A percentile compares a stretch with the other conserved stretches of the same genome.
phyloP scores from a whole-genome alignment of 2,888 invertebrate species.

The Lordiphosa fenestrarum region DNA sequence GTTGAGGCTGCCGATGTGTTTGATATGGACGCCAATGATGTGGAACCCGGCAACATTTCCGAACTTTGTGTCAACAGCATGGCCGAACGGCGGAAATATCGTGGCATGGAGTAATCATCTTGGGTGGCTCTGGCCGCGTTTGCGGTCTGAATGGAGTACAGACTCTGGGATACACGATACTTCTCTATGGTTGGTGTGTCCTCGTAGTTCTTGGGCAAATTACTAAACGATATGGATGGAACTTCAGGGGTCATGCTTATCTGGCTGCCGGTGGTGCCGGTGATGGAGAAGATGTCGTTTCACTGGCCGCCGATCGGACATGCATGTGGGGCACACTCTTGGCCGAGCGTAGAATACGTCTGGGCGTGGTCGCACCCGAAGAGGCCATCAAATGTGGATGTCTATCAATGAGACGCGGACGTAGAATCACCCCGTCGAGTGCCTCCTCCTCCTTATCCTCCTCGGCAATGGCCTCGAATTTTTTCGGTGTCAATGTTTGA shows the following conservation, averaged over 20 bases:
- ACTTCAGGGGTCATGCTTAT: slow-evolving; percentile 81
- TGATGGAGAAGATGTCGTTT: slow-evolving; percentile 79
- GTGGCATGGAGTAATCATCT: slow-evolving; percentile 84
- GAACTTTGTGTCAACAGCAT: slow-evolving; percentile 76
- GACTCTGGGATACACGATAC: slow-evolving; percentile 79
- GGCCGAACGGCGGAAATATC: slow-evolving; percentile 82
- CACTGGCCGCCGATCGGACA: slow-evolving; percentile 76
- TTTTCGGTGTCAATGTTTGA: slow-evolving; percentile 69
- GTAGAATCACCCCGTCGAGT: slow-evolving; percentile 73
- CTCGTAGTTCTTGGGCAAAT: slow-evolving; percentile 80
- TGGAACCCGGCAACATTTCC: slow-evolving; percentile 67
- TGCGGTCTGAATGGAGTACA: slow-evolving; percentile 82
- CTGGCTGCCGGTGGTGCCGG: slow-evolving; percentile 71
- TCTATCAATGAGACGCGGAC: slow-evolving; percentile 76
- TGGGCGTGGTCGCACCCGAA: slow-evolving; percentile 44
- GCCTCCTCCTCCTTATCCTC: slow-evolving; percentile 65
- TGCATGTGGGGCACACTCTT: slow-evolving; percentile 79
- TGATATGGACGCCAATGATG: slow-evolving; percentile 54
- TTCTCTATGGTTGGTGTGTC: slow-evolving; percentile 80
- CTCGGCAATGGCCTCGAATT: slow-evolving; percentile 77
- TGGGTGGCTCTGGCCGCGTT: slow-evolving; percentile 80
- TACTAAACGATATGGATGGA: slow-evolving; percentile 80
- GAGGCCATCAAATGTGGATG: slow-evolving; percentile 68
- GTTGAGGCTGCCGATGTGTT: slow-evolving; percentile 49
- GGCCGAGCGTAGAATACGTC: slow-evolving; percentile 73